Conservation (phyloP, 2,113 vertebrate species). For the Myiopsitta monachus region DNA sequence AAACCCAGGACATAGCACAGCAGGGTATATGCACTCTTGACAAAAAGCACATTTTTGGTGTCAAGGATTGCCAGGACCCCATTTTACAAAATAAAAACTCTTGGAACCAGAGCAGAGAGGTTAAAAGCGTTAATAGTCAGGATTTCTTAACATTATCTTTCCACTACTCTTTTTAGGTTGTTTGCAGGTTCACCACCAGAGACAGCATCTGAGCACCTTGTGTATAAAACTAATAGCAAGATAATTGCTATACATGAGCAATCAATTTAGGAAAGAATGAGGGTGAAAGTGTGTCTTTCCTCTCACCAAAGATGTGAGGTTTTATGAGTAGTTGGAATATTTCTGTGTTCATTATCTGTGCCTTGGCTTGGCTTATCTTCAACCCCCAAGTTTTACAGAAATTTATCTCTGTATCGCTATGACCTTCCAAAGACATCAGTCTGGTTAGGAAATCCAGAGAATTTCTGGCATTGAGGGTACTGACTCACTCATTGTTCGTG, state of each 20-base stretch:
- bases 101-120: not conserved
- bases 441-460: slow-evolving; percentile 59
- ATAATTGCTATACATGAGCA: not conserved
- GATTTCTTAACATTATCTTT: not conserved
- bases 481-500: slow-evolving; percentile 69
- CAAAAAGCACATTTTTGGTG: not conserved
- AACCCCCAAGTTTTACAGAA: slow-evolving; percentile 5
- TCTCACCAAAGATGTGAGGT: not conserved
- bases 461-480: slow-evolving; percentile 60
- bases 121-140: not conserved
- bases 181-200: not conserved
- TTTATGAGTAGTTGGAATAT: slow-evolving; percentile 36
- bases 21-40: not conserved
- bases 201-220: not conserved
- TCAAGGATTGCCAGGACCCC: not conserved
- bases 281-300: not conserved
- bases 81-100: not conserved
- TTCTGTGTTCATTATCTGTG: slow-evolving; percentile 34
- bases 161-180: not conserved
- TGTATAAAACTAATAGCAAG: not conserved
- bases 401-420: slow-evolving; percentile 37
- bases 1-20: not conserved
- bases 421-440: slow-evolving; percentile 60
- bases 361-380: slow-evolving; percentile 34
- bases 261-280: not conserved